These are phyloP conservation scores for Tetanocera ferruginea DNA, from an alignment of 2,888 invertebrate genomes.

Conservation along the genomic window DNA sequence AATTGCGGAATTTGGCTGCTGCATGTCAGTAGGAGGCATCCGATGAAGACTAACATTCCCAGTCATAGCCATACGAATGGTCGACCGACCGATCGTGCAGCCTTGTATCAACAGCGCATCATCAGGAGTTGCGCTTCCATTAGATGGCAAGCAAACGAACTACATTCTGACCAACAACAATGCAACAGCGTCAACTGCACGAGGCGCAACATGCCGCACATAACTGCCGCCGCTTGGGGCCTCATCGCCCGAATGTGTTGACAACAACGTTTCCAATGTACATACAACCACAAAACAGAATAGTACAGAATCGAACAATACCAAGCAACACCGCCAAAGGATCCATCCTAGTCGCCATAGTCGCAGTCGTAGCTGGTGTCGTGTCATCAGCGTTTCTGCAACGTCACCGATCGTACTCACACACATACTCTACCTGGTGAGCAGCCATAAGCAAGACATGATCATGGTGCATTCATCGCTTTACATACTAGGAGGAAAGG, in stretches of 20 bases:
- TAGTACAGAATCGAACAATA: not conserved
- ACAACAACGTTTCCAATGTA: conserved; percentile 21
- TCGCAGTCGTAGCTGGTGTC: conserved; percentile 17
- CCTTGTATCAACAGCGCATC: not conserved
- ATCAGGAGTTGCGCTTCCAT: not conserved
- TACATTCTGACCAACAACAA: conserved; percentile 15
- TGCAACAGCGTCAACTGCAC: conserved; percentile 7
- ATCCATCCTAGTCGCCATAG: conserved; percentile 9
- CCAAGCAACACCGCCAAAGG: conserved; percentile 31
- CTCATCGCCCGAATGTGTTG: conserved; percentile 26
- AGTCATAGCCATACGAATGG: not conserved
- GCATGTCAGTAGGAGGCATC: conserved; percentile 4
- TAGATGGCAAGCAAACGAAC: not conserved
- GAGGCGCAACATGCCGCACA: conserved; percentile 28
- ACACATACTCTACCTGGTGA: not conserved
- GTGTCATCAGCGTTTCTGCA: conserved; percentile 3
- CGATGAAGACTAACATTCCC: not conserved
- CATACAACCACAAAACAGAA: not conserved
- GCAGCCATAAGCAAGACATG: conserved; percentile 4
- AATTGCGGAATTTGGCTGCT: conserved; percentile 31
- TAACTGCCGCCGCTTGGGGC: conserved; percentile 16
- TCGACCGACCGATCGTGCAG: not conserved
- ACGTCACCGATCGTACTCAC: not conserved
- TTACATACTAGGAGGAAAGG: not conserved
- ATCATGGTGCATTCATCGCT: not conserved